phyloP scores from a whole-genome alignment of 2,113 vertebrate species.

The Oenanthe melanoleuca region DNA sequence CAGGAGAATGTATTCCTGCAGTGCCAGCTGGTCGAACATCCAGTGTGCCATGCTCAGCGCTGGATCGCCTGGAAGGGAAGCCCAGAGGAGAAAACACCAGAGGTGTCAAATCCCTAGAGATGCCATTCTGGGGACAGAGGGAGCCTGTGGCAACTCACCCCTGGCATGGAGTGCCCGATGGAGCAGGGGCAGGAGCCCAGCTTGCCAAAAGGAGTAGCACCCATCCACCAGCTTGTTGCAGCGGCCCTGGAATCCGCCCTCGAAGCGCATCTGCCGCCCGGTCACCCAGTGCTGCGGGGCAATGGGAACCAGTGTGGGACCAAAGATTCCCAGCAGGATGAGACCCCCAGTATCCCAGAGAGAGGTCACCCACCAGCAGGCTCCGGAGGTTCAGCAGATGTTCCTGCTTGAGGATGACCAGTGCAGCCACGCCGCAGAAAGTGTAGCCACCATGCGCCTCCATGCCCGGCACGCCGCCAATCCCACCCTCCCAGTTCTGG shows the following conservation, averaged over 20 bases:
- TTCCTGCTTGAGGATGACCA: conserved; percentile 93
- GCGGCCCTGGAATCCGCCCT: conserved; percentile 97
- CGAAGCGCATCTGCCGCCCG: conserved; percentile 92
- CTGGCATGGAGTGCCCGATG: conserved; percentile 89
- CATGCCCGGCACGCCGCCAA: conserved; percentile 92
- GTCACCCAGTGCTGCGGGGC: conserved; percentile 88
- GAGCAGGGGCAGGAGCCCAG: conserved; percentile 90
- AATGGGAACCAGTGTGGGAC: not conserved
- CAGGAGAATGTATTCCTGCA: conserved; percentile 97
- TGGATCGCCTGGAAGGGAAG: conserved; percentile 78
- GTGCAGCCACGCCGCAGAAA: conserved; percentile 90
- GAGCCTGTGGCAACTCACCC: conserved; percentile 73
- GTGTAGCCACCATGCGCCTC: conserved; percentile 96
- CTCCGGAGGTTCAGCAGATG: conserved; percentile 89
- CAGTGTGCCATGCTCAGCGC: conserved; percentile 87
- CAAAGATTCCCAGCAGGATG: fast-evolving
- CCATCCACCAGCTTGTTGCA: conserved; percentile 98
- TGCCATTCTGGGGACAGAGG: not conserved
- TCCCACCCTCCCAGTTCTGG: conserved; percentile 98
- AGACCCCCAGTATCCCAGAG: fast-evolving
- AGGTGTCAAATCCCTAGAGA: not conserved
- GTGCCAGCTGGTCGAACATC: conserved; percentile 95
- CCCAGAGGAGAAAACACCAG: not conserved
- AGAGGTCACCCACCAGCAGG: conserved; percentile 81
- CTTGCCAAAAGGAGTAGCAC: conserved; percentile 99